Evolutionary conservation across 2,888 invertebrate species (phyloP), one percentile per base, ranked within the genome.

Genomic region (Drosophila siamana): DNA sequence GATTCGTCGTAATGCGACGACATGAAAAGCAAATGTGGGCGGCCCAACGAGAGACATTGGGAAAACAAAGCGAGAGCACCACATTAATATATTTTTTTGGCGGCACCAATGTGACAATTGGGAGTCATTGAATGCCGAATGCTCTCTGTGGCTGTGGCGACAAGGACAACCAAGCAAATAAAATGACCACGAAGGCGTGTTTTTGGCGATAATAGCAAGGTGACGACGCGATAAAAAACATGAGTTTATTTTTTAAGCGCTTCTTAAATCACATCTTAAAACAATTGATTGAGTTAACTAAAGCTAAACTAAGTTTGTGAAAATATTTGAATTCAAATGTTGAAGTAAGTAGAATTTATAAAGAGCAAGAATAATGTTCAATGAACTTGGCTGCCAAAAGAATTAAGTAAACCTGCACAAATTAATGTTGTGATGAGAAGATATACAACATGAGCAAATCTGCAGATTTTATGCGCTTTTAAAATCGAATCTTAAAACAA

Each of bases 71-170:
- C 4, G 16, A 48, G 11, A 22, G n/a, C n/a, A n/a, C n/a, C n/a
- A 36, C 36, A 38, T 38, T 36, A 48, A 48, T 28, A 54, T 19
- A 13, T 54, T 19, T 19, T n/a, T n/a, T n/a, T n/a, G n/a, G 52
- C 19, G 52, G 41, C 19, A 19, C 8, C 28, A 41, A 54, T 54
- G 52, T 30, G 52, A 30, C 41, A 26, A 30, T n/a, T 30, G 52
- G 52, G 52, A 54, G 28, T 41, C 52, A 54, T 54, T 54, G 26
- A n/a, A 19, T 28, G 9, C 2, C 28, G n/a, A 19, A 3, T n/a
- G n/a, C n/a, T n/a, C n/a, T 16, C 15, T 8, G 24, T 38, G 38
- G n/a, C n/a, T 38, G 4, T 51, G 26, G 7, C 36, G 7, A 51
- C 26, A 30, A 33, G 11, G 13, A 8, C 22, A 50, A 9, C 8